phyloP scores from a whole-genome alignment of 2,888 invertebrate genomes.

The Mimas tiliae region DNA sequence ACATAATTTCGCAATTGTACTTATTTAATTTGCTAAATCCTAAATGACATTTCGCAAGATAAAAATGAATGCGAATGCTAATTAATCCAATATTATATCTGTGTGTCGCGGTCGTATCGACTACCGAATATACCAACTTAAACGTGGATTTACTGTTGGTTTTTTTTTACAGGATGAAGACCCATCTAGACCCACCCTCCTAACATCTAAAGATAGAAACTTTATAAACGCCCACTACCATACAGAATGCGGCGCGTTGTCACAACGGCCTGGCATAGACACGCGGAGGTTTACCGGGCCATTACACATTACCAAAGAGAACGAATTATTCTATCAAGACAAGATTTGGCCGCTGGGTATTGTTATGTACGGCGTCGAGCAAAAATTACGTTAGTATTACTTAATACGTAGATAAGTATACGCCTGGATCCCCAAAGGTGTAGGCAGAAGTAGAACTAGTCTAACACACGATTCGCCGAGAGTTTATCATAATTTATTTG shows the following conservation, averaged over 20 bases:
- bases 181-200: constrained; percentile 35
- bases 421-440: too few species aligned
- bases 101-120: too few species aligned
- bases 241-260: constrained; percentile 53
- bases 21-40: too few species aligned
- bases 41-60: too few species aligned
- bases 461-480: too few species aligned
- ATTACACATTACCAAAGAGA: constrained; percentile 38
- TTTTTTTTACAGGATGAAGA: constrained; percentile 40
- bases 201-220: constrained; percentile 55
- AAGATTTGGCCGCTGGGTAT: constrained; percentile 68
- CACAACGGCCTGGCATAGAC: constrained; percentile 31
- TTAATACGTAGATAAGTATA: too few species aligned
- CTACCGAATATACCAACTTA: too few species aligned
- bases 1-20: too few species aligned
- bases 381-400: constrained; percentile 47
- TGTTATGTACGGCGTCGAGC: constrained; percentile 57
- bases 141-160: background rate
- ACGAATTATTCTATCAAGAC: constrained; percentile 50
- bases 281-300: constrained; percentile 28
- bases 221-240: constrained; percentile 66
- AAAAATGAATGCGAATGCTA: too few species aligned
- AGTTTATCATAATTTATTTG: too few species aligned
- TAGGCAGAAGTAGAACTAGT: too few species aligned
- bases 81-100: too few species aligned